Evolutionary conservation across 2,113 vertebrate species (phyloP), one percentile per base, ranked within the genome.

Genomic region (Scalopus aquaticus): DNA sequence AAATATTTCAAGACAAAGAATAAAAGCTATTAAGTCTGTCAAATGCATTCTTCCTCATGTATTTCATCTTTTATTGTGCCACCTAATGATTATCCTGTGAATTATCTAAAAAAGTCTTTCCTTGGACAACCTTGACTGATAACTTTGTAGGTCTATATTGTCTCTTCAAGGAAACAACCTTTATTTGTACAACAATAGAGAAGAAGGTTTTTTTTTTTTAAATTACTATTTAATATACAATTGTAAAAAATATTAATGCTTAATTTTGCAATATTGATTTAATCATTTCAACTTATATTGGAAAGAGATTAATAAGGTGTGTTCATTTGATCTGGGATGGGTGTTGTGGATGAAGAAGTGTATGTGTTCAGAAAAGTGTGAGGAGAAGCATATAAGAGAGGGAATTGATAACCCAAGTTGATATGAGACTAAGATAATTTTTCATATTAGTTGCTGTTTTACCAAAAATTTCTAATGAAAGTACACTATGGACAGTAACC

Each of bases 21-120:
- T 94, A 97, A 96, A 97, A 42, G 76, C 19, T 77, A 94, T 95
- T 97, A 97, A 96, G 3, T 54, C 35, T 97, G 88, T 95, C 94
- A 96, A 98, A 92, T 7, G 32, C 22, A 94, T 95, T 96, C 8
- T 26, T 20, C 35, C 93, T 87, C 85, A 15, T 95, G 37, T 92
- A 95, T 93, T 96, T 97, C 37, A 90, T 94, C 96, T 96, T 96
- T 79, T 96, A 73, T 73, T 91, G 16, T 95, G 19, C 10, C 78
- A 51, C 17, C 42, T 93, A 93, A 85, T 89, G 60, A 92, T 69
- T 86, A n/a, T 90, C 92, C 92, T 42, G 56, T 92, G 70, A 62
- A 72, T 86, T 35, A 89, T 91, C 91, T 83, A 32, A 78, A 6
- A 4, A 22, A 93, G 6, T 12, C 83, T 97, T 97, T 96, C 67